phyloP scores from a whole-genome alignment of 2,113 vertebrate genomes.

The Miniopterus natalensis region DNA sequence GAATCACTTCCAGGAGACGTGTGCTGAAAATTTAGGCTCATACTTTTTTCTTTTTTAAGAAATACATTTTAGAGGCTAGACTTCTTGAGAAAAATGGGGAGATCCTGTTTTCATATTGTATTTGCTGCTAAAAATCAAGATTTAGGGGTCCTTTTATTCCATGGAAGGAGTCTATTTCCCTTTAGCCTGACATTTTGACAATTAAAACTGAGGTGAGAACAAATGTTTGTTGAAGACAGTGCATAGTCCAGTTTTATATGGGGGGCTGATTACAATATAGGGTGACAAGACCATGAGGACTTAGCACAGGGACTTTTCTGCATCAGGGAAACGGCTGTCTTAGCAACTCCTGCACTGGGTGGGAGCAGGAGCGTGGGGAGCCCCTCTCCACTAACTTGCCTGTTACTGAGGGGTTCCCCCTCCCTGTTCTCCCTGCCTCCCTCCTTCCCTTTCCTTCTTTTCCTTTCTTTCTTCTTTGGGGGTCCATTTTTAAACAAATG shows the following conservation, averaged over 20 bases:
- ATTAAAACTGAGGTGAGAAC: neutral
- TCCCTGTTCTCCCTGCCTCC: neutral
- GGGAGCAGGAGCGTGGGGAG: neutral
- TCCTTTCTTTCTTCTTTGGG: neutral
- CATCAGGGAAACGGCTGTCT: neutral
- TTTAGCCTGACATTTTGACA: constrained; percentile 1
- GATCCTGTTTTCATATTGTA: neutral
- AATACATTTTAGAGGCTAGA: constrained; percentile 9
- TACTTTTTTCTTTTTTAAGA: constrained; percentile 15
- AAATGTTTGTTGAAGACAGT: neutral
- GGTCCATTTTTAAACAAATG: neutral
- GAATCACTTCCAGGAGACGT: neutral
- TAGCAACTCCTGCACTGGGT: fast-evolving
- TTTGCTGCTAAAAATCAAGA: neutral
- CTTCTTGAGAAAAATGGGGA: neutral
- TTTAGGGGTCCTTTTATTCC: neutral
- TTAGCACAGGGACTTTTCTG: neutral
- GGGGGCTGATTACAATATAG: neutral
- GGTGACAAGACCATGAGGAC: neutral
- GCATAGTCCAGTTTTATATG: neutral
- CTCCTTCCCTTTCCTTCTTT: neutral
- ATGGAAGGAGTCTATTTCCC: neutral
- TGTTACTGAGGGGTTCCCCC: neutral
- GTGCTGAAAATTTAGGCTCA: neutral
- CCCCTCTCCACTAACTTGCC: neutral